Conservation (phyloP, 2,888 invertebrate genomes). For the Parelbella ahira region DNA sequence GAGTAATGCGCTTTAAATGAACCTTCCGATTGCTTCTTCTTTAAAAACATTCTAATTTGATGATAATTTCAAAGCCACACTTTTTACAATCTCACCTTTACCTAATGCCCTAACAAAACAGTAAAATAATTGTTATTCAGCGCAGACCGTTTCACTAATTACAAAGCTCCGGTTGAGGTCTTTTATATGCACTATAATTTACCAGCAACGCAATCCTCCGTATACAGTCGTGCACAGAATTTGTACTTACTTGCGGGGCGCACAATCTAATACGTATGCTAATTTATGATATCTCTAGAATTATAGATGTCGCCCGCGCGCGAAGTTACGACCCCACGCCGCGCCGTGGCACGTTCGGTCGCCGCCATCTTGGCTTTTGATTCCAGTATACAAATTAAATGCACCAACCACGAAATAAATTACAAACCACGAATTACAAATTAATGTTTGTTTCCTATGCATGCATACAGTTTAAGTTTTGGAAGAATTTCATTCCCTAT, state of each 20-base stretch:
- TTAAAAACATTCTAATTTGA: too few species aligned
- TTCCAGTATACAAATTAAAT: conserved; percentile 54
- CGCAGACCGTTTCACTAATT: conserved; percentile 4
- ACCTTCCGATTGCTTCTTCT: too few species aligned
- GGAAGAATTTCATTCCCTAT: too few species aligned
- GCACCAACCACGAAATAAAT: conserved; percentile 34
- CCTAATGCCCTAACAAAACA: too few species aligned
- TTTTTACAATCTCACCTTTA: too few species aligned
- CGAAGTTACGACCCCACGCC: conserved; percentile 57
- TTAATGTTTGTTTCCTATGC: conserved; percentile 4
- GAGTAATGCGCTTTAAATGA: too few species aligned
- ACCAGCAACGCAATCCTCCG: conserved; percentile 39
- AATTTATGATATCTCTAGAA: conserved; percentile 72
- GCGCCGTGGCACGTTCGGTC: conserved; percentile 31
- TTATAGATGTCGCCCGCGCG: conserved; percentile 74
- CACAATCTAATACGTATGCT: conserved; percentile 76
- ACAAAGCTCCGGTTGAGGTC: neutral
- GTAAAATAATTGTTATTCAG: too few species aligned
- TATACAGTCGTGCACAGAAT: conserved; percentile 60
- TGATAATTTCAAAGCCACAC: too few species aligned
- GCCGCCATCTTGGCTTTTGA: conserved; percentile 69
- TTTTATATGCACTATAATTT: conserved; percentile 39
- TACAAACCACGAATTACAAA: conserved; percentile 7
- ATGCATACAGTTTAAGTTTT: too few species aligned
- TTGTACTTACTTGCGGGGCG: conserved; percentile 45